Evolutionary conservation across 2,888 invertebrate genomes (phyloP), one percentile per base, ranked within the genome.

Genomic region (Orthosia gothica): DNA sequence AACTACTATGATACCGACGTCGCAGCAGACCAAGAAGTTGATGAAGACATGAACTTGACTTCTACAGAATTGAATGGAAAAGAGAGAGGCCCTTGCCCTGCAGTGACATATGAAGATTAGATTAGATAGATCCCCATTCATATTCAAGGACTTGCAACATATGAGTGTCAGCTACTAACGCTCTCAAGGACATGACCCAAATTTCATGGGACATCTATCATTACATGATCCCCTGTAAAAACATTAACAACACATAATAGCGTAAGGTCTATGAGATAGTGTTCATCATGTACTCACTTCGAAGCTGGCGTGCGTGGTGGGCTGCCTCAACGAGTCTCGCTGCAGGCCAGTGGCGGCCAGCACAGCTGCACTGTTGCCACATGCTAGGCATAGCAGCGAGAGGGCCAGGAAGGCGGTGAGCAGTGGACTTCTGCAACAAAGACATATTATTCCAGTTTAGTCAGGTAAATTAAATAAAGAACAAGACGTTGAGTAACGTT

Each of bases 381-480:
- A 94, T 67, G 97, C 97, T 85, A 97, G 91, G 89, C 97, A 94
- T 80, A 97, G 93, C 92, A 97, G 92, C 79, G 97, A 97, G 84
- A 97, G 93, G 45, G 97, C 97, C 90, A 98, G 92, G 93, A 97
- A 97, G 62, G 97, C 97, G 13, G 97, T 97, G 87, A 97, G 94
- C 80, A 96, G 89, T 0, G 94, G 93, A 72, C 95, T 92, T 82
- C 94, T 93, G 83, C 2, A 80, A 84, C 74, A 87, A 79, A 61
- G 61, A 81, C 45, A 78, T n/a, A n/a, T n/a, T n/a, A n/a, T 23
- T 15, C 26, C 40, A 40, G 40, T 23, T 71, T 20, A 54, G 23
- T 40, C 61, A 12, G 16, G 15, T 26, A 49, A 23, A 18, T 18
- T 1, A 23, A n/a, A n/a, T 1, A n/a, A 16, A 18, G 12, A 3